Percentiles rank a stretch among this genome's conserved stretches.
Conservation (phyloP, 2,113 vertebrate genomes). For the Probosciger aterrimus region DNA sequence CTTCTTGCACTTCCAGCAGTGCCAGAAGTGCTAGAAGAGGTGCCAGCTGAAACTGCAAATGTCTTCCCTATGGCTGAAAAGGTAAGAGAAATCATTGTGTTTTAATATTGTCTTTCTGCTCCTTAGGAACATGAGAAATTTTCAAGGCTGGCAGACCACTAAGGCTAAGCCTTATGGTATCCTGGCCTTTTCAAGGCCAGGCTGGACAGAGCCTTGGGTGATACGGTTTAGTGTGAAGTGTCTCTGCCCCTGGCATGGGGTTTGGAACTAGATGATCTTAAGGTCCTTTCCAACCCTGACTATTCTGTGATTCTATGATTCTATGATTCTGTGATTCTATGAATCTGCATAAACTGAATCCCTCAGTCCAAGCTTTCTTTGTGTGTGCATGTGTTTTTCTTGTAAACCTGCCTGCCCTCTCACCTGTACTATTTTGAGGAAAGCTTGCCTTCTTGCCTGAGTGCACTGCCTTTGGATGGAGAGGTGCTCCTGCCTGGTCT, state of each 20-base stretch:
- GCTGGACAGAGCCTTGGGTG: too few species aligned
- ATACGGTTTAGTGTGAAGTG: too few species aligned
- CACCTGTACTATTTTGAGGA: not conserved
- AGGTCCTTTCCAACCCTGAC: too few species aligned
- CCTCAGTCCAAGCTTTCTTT: not conserved
- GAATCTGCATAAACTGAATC: not conserved
- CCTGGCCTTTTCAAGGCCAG: too few species aligned
- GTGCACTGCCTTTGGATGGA: not conserved
- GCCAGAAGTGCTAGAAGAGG: not conserved
- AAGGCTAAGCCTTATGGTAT: not conserved
- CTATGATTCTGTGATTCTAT: too few species aligned
- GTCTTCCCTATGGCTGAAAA: not conserved
- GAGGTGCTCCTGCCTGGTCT: not conserved
- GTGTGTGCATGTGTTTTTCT: not conserved
- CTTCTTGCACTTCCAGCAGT: not conserved
- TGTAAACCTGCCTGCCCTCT: not conserved
- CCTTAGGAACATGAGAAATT: not conserved
- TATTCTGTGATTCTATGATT: too few species aligned
- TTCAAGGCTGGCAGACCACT: not conserved
- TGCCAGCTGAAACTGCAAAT: not conserved
- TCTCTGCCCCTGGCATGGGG: too few species aligned
- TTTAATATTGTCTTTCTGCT: not conserved
- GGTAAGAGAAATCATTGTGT: not conserved
- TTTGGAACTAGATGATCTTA: too few species aligned
- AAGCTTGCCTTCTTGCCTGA: not conserved